Percentiles rank a stretch among this genome's conserved stretches.
Evolutionary conservation across 2,797 vertebrate genomes (phyloP).

Genomic region (Phrynocephalus vlangalii): DNA sequence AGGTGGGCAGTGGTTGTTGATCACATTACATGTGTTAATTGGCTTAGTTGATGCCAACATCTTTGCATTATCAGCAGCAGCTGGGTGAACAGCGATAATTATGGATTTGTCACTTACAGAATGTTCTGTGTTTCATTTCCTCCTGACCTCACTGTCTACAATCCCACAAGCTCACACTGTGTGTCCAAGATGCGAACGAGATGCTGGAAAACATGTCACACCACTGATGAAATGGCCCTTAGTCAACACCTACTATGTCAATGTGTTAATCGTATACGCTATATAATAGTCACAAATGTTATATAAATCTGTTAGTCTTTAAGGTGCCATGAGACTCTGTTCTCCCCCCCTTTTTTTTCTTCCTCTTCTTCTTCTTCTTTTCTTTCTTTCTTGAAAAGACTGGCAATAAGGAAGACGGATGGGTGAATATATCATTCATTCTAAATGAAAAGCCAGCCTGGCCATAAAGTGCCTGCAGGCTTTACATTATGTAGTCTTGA

Average conservation of each 20-base stretch:
- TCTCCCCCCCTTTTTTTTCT: background rate
- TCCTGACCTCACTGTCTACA: background rate
- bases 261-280: background rate
- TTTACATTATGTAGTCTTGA: background rate
- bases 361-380: too few relatives aligned
- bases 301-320: background rate
- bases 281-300: background rate
- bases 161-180: background rate
- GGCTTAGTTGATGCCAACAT: background rate
- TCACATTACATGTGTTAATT: background rate
- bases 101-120: background rate
- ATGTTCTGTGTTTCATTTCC: background rate
- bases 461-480: background rate
- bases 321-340: background rate
- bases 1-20: background rate
- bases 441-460: background rate
- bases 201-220: background rate
- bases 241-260: background rate
- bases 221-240: background rate
- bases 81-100: background rate
- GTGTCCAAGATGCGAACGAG: background rate
- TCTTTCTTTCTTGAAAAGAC: background rate
- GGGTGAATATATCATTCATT: background rate
- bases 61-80: background rate
- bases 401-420: background rate